Base-by-base conservation (phyloP, 2,888 invertebrate genomes). In the Agapostemon virescens region DNA sequence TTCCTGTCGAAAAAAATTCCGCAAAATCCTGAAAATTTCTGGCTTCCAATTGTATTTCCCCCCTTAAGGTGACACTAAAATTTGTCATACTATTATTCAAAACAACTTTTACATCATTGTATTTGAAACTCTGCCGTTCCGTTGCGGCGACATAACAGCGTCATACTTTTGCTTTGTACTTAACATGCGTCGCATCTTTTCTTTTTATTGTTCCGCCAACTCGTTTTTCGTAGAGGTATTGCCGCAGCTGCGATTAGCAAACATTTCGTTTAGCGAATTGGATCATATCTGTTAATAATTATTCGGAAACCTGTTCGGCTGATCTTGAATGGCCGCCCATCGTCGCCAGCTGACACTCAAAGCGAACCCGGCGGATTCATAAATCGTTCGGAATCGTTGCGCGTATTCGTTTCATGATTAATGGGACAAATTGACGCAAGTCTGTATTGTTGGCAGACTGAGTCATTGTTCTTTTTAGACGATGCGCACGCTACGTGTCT, bases 401-500 rank as follows among this genome's bases (percentile, higher is more conserved):
- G 64, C 30, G 26, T n/a, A 42, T 42, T 63, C 15, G 36, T 26
- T 49, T 36, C 17, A 15, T 30, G 52, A 75, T 74, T 42, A 74
- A 58, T 42, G 68, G 49, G 66, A 64, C 58, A 42, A 71, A 72
- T 69, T 72, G 69, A 72, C 82, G 82, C 42, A 55, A 55, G 13
- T 30, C 64, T 45, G 49, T 58, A 33, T 69, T 42, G 61, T 52
- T 55, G 42, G 23, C 26, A 38, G 6, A 69, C 20, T 52, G 75
- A 69, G 42, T 49, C 67, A 67, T 30, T 26, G 23, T 36, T 33
- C 36, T 40, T 70, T 81, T 68, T 52, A 58, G 42, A 73, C 42
- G 67, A 26, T 26, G n/a, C 49, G 17, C 49, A 17, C 30, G 66
- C 71, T 23, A 66, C 82, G 81, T 81, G 81, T 38, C 69, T 77